Conservation (phyloP, 1,140 invertebrate genomes). For the Cherax destructor region DNA sequence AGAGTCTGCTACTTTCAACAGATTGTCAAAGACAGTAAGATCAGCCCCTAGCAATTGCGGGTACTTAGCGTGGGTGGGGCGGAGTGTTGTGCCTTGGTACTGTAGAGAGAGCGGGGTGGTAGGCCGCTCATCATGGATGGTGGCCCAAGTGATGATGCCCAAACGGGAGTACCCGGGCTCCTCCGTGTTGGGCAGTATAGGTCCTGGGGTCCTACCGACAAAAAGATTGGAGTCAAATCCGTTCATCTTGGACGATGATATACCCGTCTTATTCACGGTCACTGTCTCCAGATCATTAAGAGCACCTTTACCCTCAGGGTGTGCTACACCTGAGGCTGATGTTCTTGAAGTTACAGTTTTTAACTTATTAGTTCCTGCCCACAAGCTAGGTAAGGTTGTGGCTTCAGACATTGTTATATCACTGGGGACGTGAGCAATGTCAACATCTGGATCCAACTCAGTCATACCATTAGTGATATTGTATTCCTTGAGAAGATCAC, state of each 20-base stretch:
- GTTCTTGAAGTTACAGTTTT: too few relatives aligned
- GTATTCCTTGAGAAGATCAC: neutral
- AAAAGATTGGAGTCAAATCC: neutral
- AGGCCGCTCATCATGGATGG: neutral
- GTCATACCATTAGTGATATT: neutral
- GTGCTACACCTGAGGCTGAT: too few relatives aligned
- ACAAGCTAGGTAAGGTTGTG: too few relatives aligned
- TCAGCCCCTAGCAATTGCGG: neutral
- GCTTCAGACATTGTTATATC: too few relatives aligned
- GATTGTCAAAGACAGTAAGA: neutral
- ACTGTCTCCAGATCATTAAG: too few relatives aligned
- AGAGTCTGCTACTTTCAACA: neutral
- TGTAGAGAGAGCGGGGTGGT: neutral
- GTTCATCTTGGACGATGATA: neutral
- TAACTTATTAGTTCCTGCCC: too few relatives aligned
- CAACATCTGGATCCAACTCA: neutral
- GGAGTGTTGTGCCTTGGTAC: neutral
- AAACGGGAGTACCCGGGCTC: neutral
- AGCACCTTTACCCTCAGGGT: too few relatives aligned
- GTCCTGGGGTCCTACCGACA: neutral
- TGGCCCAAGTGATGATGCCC: constrained; percentile 11
- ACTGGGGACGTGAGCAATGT: neutral
- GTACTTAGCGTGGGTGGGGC: neutral
- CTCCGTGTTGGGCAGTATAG: neutral
- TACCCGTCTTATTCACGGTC: too few relatives aligned